Evolutionary conservation across 1,140 invertebrate genomes (phyloP).

Genomic region (Sycophaga agraensis): DNA sequence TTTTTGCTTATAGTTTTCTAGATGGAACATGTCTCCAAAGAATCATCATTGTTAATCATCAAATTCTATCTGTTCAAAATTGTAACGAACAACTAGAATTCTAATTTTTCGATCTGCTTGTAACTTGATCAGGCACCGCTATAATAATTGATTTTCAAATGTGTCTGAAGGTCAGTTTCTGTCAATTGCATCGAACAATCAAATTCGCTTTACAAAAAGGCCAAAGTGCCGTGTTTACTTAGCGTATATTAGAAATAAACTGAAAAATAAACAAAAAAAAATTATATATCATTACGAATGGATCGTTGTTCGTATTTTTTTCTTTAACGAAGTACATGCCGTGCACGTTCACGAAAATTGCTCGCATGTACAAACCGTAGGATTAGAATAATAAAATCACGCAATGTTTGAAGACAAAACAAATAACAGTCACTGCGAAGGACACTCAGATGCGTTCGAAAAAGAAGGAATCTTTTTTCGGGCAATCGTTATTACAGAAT

Average conservation of each 20-base stretch:
- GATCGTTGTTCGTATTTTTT: conserved; percentile 18
- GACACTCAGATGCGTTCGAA: conserved; percentile 24
- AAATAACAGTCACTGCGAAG: conserved; percentile 22
- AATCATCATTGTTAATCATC: conserved; percentile 25
- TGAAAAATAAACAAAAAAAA: background rate
- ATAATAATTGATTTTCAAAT: background rate
- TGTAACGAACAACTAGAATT: background rate
- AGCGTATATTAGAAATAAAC: conserved; percentile 6
- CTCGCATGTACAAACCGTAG: conserved; percentile 3
- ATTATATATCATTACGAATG: background rate
- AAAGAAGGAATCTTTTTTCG: conserved; percentile 3
- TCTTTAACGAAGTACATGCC: conserved; percentile 3
- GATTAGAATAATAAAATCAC: conserved; percentile 6
- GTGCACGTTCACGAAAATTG: background rate
- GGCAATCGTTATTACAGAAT: background rate
- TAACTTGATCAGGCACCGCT: conserved; percentile 12
- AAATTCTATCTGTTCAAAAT: background rate
- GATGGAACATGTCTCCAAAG: conserved; percentile 31
- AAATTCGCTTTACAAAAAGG: conserved; percentile 17
- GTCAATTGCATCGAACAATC: conserved; percentile 19
- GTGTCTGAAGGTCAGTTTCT: conserved; percentile 6
- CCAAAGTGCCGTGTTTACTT: conserved; percentile 15
- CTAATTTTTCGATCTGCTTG: conserved; percentile 26
- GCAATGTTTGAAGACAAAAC: conserved; percentile 5
- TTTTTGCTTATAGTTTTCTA: conserved; percentile 35